These are phyloP conservation scores for Mythimna vitellina DNA, from an alignment of 2,888 invertebrate genomes.

Conservation along the genomic window DNA sequence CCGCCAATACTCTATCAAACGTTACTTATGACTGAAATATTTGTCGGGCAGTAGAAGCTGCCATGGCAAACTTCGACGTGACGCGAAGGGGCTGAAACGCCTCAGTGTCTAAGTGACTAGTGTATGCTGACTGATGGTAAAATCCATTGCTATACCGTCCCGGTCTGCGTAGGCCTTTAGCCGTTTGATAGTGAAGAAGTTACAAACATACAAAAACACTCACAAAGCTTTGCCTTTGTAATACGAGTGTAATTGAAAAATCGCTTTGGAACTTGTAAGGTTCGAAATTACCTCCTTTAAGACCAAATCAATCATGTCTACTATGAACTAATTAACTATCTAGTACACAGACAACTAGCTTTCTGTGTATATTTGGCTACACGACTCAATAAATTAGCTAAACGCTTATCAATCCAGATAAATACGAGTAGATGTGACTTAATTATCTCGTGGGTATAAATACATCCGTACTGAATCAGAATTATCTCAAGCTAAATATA, in stretches of 20 bases:
- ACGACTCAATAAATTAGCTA: conserved; percentile 74
- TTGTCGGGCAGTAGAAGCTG: no score
- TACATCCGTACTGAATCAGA: conserved; percentile 7
- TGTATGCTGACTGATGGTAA: no score
- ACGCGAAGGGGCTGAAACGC: no score
- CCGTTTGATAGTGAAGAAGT: no score
- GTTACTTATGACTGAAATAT: no score
- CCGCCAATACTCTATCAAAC: no score
- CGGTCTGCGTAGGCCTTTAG: no score
- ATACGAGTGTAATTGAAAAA: neutral
- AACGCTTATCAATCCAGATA: conserved; percentile 72
- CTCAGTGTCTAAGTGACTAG: no score
- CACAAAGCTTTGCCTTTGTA: no score
- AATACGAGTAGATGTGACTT: conserved; percentile 51
- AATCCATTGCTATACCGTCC: no score
- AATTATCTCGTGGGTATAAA: conserved; percentile 42
- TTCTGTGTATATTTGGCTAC: conserved; percentile 61
- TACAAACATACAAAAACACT: no score
- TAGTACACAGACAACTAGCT: neutral
- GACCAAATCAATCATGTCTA: neutral
- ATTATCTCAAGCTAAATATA: conserved; percentile 15
- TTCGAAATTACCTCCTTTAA: neutral
- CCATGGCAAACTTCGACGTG: no score
- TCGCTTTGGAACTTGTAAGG: neutral
- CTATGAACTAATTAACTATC: neutral